Base-by-base conservation (phyloP, 2,888 invertebrate species). In the Hypsopygia costalis region DNA sequence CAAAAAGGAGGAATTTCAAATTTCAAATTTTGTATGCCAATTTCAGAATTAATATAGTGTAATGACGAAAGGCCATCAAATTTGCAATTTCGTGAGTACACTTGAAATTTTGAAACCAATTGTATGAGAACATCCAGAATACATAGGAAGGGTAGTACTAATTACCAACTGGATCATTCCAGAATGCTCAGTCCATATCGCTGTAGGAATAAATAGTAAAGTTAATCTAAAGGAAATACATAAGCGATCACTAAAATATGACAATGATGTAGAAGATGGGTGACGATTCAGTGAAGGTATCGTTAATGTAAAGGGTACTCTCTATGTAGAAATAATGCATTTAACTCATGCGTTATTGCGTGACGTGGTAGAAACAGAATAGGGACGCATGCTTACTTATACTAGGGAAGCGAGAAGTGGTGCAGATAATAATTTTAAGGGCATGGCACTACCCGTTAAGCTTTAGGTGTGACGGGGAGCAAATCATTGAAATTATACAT, bases 11-110 rank as follows among this genome's bases (percentile, higher is more conserved):
- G 45, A 55, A 55, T 52, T n/a, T n/a, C n/a, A n/a, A n/a, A n/a
- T n/a, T n/a, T 32, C 27, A 45, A 54, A 59, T 58, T 58, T 54
- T 46, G 41, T 66, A 71, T 78, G 76, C 81, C 78, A 82, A 81
- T 81, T 74, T 66, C 46, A 48, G 60, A 58, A 49, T 37, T 40
- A 52, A 44, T 52, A 35, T 39, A 60, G 44, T 46, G 52, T 57
- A 61, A 53, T 58, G 49, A 49, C 47, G 47, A 53, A 66, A 59
- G 46, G 44, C 45, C 46, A 44, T 40, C n/a, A n/a, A n/a, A n/a
- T n/a, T n/a, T 47, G 50, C 53, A 51, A 58, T 64, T 65, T 62
- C 59, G 46, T 61, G 44, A 55, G 44, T 43, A 53, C 53, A 54
- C 43, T 47, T 41, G 44, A 51, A 69, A 70, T 73, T 76, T 73